phyloP scores from a whole-genome alignment of 2,888 invertebrate species.

The Neoitamus cyanurus region DNA sequence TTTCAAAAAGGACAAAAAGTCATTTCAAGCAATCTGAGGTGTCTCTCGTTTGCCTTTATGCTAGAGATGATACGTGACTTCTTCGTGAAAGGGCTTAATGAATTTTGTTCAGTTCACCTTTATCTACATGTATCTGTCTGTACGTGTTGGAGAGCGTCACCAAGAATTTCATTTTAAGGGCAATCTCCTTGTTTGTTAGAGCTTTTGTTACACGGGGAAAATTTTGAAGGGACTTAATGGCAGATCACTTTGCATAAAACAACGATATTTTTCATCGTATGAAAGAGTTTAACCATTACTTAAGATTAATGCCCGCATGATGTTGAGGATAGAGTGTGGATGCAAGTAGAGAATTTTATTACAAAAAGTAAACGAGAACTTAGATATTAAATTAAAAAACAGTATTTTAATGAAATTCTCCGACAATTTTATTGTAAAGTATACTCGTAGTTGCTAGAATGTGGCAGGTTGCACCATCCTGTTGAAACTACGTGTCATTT shows the following conservation, averaged over 20 bases:
- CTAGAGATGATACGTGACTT: conserved; percentile 30
- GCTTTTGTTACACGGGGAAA: background rate
- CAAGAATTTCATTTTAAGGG: background rate
- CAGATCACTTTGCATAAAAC: background rate
- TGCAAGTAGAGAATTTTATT: too few species aligned
- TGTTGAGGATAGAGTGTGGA: background rate
- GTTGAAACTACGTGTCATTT: too few species aligned
- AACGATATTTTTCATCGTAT: background rate
- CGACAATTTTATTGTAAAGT: too few species aligned
- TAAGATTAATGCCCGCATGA: background rate
- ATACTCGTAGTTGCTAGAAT: too few species aligned
- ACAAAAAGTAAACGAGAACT: too few species aligned
- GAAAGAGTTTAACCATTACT: background rate
- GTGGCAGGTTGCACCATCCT: too few species aligned
- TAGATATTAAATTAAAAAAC: too few species aligned
- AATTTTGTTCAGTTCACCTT: conserved; percentile 17
- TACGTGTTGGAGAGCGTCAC: background rate
- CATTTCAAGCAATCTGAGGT: conserved; percentile 11
- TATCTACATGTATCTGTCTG: background rate
- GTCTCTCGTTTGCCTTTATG: conserved; percentile 13
- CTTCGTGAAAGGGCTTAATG: conserved; percentile 33
- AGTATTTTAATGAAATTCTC: too few species aligned
- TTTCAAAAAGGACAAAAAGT: conserved; percentile 9
- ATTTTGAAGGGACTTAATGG: background rate
- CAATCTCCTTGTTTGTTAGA: background rate